These are phyloP conservation scores for Lophura nycthemera DNA, from an alignment of 2,113 vertebrate species.

Conservation along the genomic window DNA sequence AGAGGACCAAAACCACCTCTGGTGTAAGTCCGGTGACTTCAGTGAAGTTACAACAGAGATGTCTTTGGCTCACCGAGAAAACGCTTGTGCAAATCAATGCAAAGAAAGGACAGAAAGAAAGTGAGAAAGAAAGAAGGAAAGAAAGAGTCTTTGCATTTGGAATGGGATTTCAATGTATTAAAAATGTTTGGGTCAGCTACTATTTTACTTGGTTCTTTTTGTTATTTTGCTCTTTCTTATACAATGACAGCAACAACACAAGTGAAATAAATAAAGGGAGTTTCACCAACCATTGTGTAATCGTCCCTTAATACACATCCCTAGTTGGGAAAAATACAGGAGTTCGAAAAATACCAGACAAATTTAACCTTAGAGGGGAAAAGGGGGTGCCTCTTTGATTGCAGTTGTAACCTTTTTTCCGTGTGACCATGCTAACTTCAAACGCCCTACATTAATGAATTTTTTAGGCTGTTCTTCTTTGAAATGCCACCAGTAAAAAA, in stretches of 20 bases:
- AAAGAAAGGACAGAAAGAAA: slow-evolving; percentile 45
- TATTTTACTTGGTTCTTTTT: slow-evolving; percentile 70
- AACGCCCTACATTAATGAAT: too few species aligned
- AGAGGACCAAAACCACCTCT: slow-evolving; percentile 63
- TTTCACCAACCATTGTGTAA: slow-evolving; percentile 69
- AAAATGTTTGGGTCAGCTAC: slow-evolving; percentile 65
- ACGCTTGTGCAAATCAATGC: slow-evolving; percentile 28
- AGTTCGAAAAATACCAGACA: not conserved
- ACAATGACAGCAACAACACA: slow-evolving; percentile 67
- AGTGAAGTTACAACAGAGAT: slow-evolving; percentile 70
- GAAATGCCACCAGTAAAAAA: too few species aligned
- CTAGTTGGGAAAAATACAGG: slow-evolving; percentile 23
- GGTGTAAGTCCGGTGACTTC: slow-evolving; percentile 69
- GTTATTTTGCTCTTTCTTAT: slow-evolving; percentile 72
- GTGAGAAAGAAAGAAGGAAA: not conserved
- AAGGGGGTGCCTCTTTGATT: too few species aligned
- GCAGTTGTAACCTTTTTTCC: too few species aligned
- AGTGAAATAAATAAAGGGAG: slow-evolving; percentile 77
- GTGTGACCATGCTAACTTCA: not conserved
- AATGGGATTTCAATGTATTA: slow-evolving; percentile 4
- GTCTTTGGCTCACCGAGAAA: slow-evolving; percentile 61
- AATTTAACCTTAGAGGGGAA: not conserved
- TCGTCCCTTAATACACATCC: slow-evolving; percentile 36
- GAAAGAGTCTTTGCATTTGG: slow-evolving; percentile 29
- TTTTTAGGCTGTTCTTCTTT: too few species aligned